A percentile compares a stretch with the other conserved stretches of the same genome.
Evolutionary conservation across 1,140 invertebrate genomes (phyloP).

Genomic region (Leptinotarsa texana): DNA sequence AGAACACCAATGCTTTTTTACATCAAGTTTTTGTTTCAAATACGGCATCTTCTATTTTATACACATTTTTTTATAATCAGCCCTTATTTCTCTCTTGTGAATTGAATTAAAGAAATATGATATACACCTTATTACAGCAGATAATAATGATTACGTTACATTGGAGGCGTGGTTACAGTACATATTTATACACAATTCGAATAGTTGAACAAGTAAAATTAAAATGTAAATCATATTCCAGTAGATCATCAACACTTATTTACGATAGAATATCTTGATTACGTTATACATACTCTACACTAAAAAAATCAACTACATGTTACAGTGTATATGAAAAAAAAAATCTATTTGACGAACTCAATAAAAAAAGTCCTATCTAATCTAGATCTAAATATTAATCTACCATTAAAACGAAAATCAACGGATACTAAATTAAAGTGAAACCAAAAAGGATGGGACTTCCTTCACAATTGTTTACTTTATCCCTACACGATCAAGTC

Average conservation of each 20-base stretch:
- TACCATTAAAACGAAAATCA: slow-evolving; percentile 6
- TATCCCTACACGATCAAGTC: slow-evolving; percentile 23
- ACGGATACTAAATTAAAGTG: slow-evolving; percentile 8
- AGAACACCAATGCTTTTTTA: slow-evolving; percentile 29
- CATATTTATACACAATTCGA: slow-evolving; percentile 20
- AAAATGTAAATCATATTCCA: slow-evolving; percentile 41
- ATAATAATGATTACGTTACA: slow-evolving; percentile 9
- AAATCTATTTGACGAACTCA: slow-evolving; percentile 16
- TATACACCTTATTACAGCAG: slow-evolving; percentile 33
- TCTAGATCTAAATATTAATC: not conserved
- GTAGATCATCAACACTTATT: slow-evolving; percentile 31
- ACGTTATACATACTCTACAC: slow-evolving; percentile 38
- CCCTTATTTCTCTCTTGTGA: slow-evolving; percentile 50
- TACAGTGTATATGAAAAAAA: slow-evolving; percentile 40
- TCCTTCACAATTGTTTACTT: slow-evolving; percentile 14
- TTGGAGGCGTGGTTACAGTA: slow-evolving; percentile 14
- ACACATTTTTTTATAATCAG: slow-evolving; percentile 45
- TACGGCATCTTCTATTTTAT: slow-evolving; percentile 40
- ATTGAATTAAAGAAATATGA: slow-evolving; percentile 46
- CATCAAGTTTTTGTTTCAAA: slow-evolving; percentile 34
- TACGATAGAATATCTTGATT: slow-evolving; percentile 22
- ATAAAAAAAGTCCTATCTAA: slow-evolving; percentile 5
- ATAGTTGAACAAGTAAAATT: slow-evolving; percentile 2
- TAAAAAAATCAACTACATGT: slow-evolving; percentile 36
- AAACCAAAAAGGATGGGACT: slow-evolving; percentile 18